Conservation (phyloP, 2,797 vertebrate species). For the Sebastolobus alascanus region DNA sequence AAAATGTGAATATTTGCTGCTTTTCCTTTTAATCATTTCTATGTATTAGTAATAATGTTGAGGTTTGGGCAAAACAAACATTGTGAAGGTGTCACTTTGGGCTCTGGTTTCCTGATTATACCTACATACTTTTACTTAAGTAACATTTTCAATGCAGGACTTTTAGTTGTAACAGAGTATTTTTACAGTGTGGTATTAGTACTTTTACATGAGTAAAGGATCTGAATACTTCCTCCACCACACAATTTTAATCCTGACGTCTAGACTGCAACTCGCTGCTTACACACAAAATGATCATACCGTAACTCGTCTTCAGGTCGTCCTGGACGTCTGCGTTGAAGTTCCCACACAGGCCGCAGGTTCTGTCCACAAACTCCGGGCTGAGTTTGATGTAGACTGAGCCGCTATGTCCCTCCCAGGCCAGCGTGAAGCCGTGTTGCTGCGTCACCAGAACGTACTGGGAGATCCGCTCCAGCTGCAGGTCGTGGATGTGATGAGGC, state of each 20-base stretch:
- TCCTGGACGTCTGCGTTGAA: slow-evolving; percentile 95
- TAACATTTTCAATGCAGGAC: not conserved
- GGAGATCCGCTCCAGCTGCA: slow-evolving; percentile 90
- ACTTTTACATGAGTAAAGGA: not conserved
- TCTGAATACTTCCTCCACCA: not conserved
- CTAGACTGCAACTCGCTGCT: not conserved
- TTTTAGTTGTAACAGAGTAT: not conserved
- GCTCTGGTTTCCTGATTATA: not conserved
- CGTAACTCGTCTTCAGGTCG: slow-evolving; percentile 94
- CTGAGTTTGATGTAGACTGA: slow-evolving; percentile 96
- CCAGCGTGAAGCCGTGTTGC: slow-evolving; percentile 91
- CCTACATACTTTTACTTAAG: not conserved
- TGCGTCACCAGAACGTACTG: slow-evolving; percentile 92
- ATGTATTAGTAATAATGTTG: not conserved
- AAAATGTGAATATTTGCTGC: not conserved
- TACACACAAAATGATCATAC: slow-evolving; percentile 70
- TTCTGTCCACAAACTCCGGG: slow-evolving; percentile 92
- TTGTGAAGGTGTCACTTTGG: not conserved
- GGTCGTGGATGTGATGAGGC: slow-evolving; percentile 86
- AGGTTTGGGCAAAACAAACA: not conserved
- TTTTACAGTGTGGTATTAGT: not conserved
- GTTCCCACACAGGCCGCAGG: slow-evolving; percentile 94
- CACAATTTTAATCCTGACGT: too few relatives aligned
- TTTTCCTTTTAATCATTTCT: not conserved
- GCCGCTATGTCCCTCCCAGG: slow-evolving; percentile 91